phyloP scores from a whole-genome alignment of 2,888 invertebrate species.

The Beris morrisii region DNA sequence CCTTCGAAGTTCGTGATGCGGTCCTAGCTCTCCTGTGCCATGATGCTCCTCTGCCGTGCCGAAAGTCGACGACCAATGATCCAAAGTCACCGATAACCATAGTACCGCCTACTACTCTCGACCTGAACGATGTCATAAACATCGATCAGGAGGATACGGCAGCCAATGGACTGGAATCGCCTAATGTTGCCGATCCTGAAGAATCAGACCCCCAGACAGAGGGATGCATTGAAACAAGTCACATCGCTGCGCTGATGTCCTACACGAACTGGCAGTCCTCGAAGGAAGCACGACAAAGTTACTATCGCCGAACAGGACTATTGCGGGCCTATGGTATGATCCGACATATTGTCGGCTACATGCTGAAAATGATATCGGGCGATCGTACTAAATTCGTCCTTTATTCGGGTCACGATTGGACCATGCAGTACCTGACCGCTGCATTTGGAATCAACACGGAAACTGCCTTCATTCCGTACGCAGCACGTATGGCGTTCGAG shows the following conservation, averaged over 20 bases:
- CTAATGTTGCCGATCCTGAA: slow-evolving; percentile 51
- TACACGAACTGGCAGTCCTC: slow-evolving; percentile 80
- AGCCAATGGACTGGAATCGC: slow-evolving; percentile 42
- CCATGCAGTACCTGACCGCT: slow-evolving; percentile 78
- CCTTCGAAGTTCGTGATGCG: slow-evolving; percentile 71
- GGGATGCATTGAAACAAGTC: slow-evolving; percentile 68
- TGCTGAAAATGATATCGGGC: slow-evolving; percentile 79
- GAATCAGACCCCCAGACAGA: slow-evolving; percentile 43
- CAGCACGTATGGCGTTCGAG: slow-evolving; percentile 84
- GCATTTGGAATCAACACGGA: slow-evolving; percentile 68
- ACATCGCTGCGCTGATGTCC: slow-evolving; percentile 76
- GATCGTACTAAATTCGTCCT: slow-evolving; percentile 73
- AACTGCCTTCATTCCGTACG: slow-evolving; percentile 76
- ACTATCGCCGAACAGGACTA: slow-evolving; percentile 68
- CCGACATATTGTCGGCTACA: slow-evolving; percentile 76
- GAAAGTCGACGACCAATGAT: slow-evolving; percentile 39
- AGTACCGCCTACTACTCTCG: slow-evolving; percentile 44
- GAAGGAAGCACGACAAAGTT: slow-evolving; percentile 62
- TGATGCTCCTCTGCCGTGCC: slow-evolving; percentile 76
- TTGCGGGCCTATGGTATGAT: slow-evolving; percentile 81
- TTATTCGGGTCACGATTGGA: slow-evolving; percentile 92
- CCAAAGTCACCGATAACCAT: slow-evolving; percentile 24
- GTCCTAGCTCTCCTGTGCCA: slow-evolving; percentile 85
- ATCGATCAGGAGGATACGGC: slow-evolving; percentile 54
- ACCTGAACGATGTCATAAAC: slow-evolving; percentile 55